Base-by-base conservation (phyloP, 2,113 vertebrate species). In the Cyprinus carpio region DNA sequence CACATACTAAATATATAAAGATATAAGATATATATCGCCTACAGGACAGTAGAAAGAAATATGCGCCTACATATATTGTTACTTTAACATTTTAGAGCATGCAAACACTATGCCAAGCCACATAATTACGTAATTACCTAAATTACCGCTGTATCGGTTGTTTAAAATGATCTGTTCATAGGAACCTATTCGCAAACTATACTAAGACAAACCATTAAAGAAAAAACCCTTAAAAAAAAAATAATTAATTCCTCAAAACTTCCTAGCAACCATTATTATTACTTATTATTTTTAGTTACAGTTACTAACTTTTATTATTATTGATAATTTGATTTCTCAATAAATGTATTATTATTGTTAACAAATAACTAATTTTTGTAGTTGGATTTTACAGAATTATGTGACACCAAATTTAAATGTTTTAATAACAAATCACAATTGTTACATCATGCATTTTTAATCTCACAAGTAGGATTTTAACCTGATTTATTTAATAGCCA, bases 1-100 rank as follows among this genome's bases (percentile, higher is more conserved):
- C 96, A 96, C 86, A 96, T 78, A 62, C 92, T 69, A 37, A 94
- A 94, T 87, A 95, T 85, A 87, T 95, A 94, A 56, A 92, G 88
- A 89, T 95, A 94, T 23, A 95, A n/a, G n/a, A n/a, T n/a, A n/a
- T n/a, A n/a, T n/a, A n/a, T n/a, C n/a, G n/a, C n/a, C n/a, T n/a
- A n/a, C n/a, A n/a, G n/a, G n/a, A n/a, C n/a, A n/a, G n/a, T n/a
- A n/a, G n/a, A n/a, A n/a, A n/a, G n/a, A n/a, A n/a, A n/a, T n/a
- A n/a, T n/a, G n/a, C n/a, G n/a, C n/a, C n/a, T n/a, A n/a, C n/a
- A n/a, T n/a, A n/a, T n/a, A n/a, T n/a, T n/a, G n/a, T n/a, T n/a
- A n/a, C n/a, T n/a, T n/a, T n/a, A n/a, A n/a, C n/a, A n/a, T n/a
- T n/a, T n/a, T n/a, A n/a, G n/a, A n/a, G 10, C 43, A 46, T 46